These are phyloP conservation scores for Nycticryphes semicollaris DNA, from an alignment of 2,113 vertebrate genomes.

Conservation along the genomic window DNA sequence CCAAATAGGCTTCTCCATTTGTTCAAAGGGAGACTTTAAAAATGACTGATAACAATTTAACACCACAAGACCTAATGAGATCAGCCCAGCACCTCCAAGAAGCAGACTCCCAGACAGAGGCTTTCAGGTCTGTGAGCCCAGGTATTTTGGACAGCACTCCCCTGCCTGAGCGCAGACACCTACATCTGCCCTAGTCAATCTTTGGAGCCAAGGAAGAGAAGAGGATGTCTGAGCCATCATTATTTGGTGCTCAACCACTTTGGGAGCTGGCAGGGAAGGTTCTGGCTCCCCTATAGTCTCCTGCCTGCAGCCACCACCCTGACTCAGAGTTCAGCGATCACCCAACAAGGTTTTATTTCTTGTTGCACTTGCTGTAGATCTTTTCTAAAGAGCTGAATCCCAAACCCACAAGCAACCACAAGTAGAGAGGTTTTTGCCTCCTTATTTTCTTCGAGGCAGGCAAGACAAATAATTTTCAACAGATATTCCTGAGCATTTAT, in stretches of 20 bases:
- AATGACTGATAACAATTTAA: rapidly evolving
- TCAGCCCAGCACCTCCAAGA: neutral
- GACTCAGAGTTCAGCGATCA: neutral
- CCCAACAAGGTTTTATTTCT: neutral
- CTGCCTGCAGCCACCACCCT: neutral
- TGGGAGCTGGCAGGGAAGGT: neutral
- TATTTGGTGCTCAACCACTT: neutral
- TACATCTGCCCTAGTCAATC: neutral
- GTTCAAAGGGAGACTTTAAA: neutral
- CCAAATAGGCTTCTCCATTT: neutral
- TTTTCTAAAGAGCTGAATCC: neutral
- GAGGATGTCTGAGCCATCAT: neutral
- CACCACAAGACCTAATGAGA: neutral
- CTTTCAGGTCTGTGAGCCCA: neutral
- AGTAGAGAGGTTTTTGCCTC: neutral
- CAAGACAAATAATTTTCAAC: neutral
- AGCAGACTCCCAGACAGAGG: neutral
- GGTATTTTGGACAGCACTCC: neutral
- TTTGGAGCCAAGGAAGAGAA: neutral
- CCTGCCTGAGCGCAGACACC: neutral
- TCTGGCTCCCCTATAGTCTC: neutral
- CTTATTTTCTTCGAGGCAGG: neutral
- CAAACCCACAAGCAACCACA: neutral
- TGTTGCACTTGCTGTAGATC: neutral
- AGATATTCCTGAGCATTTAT: neutral